phyloP scores from a whole-genome alignment of 2,113 vertebrate genomes.

The Daubentonia madagascariensis region DNA sequence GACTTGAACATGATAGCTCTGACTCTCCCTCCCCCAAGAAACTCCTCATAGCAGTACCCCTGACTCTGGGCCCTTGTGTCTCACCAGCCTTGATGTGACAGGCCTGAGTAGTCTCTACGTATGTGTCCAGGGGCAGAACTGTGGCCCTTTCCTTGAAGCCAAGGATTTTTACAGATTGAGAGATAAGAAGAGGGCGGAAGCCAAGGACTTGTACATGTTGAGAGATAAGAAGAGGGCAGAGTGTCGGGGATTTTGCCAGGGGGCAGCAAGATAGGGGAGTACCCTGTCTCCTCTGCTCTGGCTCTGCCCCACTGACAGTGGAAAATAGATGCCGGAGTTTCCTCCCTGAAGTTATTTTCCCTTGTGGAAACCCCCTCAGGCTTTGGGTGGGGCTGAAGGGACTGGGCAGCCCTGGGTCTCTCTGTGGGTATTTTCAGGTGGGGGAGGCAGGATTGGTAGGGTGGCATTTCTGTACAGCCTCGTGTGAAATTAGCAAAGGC shows the following conservation, averaged over 20 bases:
- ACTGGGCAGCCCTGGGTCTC: slow-evolving; percentile 28
- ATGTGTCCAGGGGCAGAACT: neutral
- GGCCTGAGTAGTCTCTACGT: neutral
- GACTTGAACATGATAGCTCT: neutral
- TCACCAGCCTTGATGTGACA: neutral
- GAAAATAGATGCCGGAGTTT: slow-evolving; percentile 68
- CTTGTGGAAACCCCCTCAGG: slow-evolving; percentile 72
- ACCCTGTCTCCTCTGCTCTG: neutral
- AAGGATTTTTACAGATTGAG: neutral
- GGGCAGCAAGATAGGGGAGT: neutral
- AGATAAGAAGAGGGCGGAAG: neutral
- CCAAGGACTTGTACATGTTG: neutral
- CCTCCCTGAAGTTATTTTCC: slow-evolving; percentile 67
- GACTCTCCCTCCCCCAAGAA: neutral
- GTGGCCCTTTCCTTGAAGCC: neutral
- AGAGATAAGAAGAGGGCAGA: neutral
- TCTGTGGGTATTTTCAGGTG: slow-evolving; percentile 62
- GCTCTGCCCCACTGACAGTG: slow-evolving; percentile 32
- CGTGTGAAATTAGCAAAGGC: slow-evolving; percentile 47
- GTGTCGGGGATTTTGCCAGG: neutral
- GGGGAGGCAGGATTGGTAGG: slow-evolving; percentile 32
- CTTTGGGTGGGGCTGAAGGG: slow-evolving; percentile 15
- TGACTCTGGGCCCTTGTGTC: neutral
- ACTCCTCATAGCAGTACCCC: neutral
- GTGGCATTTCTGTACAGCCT: slow-evolving; percentile 34